Evolutionary conservation across 1,140 invertebrate genomes (phyloP), one percentile per base, ranked within the genome.

Genomic region (Acromyrmex heyeri): DNA sequence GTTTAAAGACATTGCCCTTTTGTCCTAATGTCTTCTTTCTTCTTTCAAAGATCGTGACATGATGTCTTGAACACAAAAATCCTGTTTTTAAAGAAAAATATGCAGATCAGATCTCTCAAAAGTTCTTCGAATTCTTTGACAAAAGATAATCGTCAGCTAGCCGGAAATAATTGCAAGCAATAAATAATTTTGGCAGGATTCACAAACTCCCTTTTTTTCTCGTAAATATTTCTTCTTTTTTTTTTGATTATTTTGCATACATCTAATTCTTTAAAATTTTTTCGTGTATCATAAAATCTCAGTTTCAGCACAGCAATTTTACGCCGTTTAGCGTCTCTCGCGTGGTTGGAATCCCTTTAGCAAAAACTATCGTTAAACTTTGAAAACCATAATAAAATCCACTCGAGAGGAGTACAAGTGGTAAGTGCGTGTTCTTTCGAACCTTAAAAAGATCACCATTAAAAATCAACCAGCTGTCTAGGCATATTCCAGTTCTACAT

Each of bases 321-420:
- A 14, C 6, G 4, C 8, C 12, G 12, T 67, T 79, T 55, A 44
- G 27, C 6, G 2, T 79, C 48, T 79, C 30, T 18, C n/a, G 14
- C 27, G 14, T 62, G n/a, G 27, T 67, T 79, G 48, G 6, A 65
- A 50, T 38, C 14, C 8, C 12, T 65, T 76, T 79, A 67, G 48
- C 30, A 38, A 69, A 79, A 79, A 57, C 30, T 79, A 67, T 79
- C 48, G 48, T 79, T 38, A 38, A 79, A 79, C n/a, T 79, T 79
- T 69, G 34, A 79, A 55, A 69, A 55, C 48, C 14, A 62, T 67
- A 57, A 69, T 55, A 69, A 48, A 55, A 79, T 55, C 14, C 8
- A 79, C 4, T 34, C 30, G n/a, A 38, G n/a, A 3, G 18, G 16
- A 78, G 34, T 38, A 48, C 59, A 48, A 67, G 30, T 50, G 59